Evolutionary conservation across 2,797 vertebrate genomes (phyloP), one percentile per base, ranked within the genome.

Genomic region (Artibeus jamaicensis): DNA sequence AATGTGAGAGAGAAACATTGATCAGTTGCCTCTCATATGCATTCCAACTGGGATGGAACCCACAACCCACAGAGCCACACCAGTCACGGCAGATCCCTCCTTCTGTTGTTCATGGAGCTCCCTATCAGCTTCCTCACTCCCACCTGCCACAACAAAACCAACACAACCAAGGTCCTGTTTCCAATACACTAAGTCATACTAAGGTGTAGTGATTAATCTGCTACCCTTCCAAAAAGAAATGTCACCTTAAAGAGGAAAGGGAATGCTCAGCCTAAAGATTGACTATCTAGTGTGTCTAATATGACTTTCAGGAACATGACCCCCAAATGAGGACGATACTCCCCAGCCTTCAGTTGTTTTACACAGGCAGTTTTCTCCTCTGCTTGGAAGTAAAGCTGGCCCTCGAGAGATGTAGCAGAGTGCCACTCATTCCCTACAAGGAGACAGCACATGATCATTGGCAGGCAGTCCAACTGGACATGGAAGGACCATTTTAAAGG

Each of bases 401-500:
- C 53, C 34, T 57, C 2, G 1, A 48, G 37, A n/a, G 50, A 16
- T 39, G 53, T 44, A 55, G 39, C 83, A 55, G 59, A 46, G 32
- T 59, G 46, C 34, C 42, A 3, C 42, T 74, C 3, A 0, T 15
- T 34, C 34, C 78, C 46, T 4, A 12, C 53, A 22, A 10, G 6
- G 78, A 65, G 44, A 8, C 1, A 8, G 22, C 6, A 0, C 10
- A 0, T 22, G 6, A 8, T 8, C 65, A 7, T 29, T 12, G 0
- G 19, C 21, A 5, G n/a, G 44, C 21, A 4, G 32, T 55, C 26
- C 50, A 26, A 15, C 7, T 34, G 68, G 74, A 34, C 24, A 1
- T 0, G 1, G 44, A 77, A 29, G 39, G 19, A 12, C 46, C 9
- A 0, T 22, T 24, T 86, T 3, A 34, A 29, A 65, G 48, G 15